These are phyloP conservation scores for Rhagonycha fulva DNA, from an alignment of 2,888 invertebrate genomes.

Conservation along the genomic window DNA sequence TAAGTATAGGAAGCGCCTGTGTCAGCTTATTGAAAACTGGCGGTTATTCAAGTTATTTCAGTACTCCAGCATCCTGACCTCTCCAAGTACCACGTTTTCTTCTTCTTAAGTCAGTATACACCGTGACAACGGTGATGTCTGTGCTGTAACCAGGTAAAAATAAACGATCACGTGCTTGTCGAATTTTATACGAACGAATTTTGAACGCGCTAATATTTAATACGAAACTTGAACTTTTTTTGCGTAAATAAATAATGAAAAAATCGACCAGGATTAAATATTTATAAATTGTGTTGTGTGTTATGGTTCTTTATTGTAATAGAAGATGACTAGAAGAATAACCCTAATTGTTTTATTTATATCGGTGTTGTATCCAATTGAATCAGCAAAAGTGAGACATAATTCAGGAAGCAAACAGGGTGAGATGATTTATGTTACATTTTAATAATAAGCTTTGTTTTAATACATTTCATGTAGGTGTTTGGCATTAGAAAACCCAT, in stretches of 20 bases:
- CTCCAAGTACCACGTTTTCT: constrained; percentile 30
- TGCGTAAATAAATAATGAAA: not conserved
- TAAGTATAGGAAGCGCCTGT: constrained; percentile 15
- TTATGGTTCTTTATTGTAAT: not conserved
- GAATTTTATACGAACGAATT: constrained; percentile 22
- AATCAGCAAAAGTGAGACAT: constrained; percentile 38
- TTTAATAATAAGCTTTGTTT: not conserved
- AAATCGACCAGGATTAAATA: not conserved
- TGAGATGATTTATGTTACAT: constrained; percentile 24
- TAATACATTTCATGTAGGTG: not conserved
- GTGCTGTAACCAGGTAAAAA: constrained; percentile 35
- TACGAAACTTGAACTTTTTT: not conserved
- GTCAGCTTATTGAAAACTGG: constrained; percentile 13
- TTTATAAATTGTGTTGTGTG: not conserved
- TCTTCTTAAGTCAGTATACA: constrained; percentile 43
- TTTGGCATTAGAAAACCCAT: not conserved
- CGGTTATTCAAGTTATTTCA: constrained; percentile 44
- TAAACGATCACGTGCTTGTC: constrained; percentile 41
- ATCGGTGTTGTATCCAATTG: constrained; percentile 24
- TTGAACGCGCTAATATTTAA: constrained; percentile 15
- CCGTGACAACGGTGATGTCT: constrained; percentile 42
- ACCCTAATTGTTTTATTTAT: constrained; percentile 10
- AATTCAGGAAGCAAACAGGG: constrained; percentile 43
- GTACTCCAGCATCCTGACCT: constrained; percentile 40
- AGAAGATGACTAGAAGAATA: constrained; percentile 11